These are phyloP conservation scores for Aplysina aerophoba DNA, from an alignment of 37 sponge, comb jelly and placozoan species.

Conservation along the genomic window DNA sequence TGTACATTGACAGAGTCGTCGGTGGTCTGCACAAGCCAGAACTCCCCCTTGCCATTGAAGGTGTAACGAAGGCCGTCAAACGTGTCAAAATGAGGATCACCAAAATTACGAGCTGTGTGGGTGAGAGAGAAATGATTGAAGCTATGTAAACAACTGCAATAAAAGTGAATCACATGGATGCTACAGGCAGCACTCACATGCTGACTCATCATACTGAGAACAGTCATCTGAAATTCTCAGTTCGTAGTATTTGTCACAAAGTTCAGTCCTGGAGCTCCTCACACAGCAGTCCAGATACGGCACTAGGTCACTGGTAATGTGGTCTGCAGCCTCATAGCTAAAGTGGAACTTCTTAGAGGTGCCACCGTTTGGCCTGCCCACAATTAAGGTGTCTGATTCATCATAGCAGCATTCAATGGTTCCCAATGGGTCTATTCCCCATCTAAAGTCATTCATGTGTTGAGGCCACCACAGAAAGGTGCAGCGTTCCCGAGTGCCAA, in stretches of 20 bases:
- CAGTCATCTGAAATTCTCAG: conserved; percentile 58
- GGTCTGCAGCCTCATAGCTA: background rate
- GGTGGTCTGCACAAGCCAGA: conserved; percentile 37
- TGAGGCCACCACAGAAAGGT: conserved; percentile 26
- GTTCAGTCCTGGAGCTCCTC: background rate
- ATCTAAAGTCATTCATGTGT: background rate
- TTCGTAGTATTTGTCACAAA: conserved; percentile 39
- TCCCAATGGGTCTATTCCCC: conserved; percentile 2
- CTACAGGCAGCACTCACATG: conserved; percentile 17
- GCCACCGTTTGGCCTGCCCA: conserved; percentile 38
- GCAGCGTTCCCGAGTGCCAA: conserved; percentile 45
- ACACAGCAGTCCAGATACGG: conserved; percentile 58
- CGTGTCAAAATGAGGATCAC: conserved; percentile 68
- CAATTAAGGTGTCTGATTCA: conserved; percentile 48
- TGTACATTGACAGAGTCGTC: conserved; percentile 48
- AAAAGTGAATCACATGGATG: conserved; percentile 11
- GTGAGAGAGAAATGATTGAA: background rate
- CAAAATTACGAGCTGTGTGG: conserved; percentile 44
- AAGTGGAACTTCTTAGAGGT: conserved; percentile 42
- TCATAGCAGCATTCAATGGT: conserved; percentile 69
- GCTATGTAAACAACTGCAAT: background rate
- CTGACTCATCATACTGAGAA: background rate
- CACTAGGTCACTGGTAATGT: background rate
- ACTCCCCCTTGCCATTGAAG: conserved; percentile 74
- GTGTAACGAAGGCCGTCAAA: conserved; percentile 59